phyloP scores from a whole-genome alignment of 2,113 vertebrate species.

The Microtus montanus region DNA sequence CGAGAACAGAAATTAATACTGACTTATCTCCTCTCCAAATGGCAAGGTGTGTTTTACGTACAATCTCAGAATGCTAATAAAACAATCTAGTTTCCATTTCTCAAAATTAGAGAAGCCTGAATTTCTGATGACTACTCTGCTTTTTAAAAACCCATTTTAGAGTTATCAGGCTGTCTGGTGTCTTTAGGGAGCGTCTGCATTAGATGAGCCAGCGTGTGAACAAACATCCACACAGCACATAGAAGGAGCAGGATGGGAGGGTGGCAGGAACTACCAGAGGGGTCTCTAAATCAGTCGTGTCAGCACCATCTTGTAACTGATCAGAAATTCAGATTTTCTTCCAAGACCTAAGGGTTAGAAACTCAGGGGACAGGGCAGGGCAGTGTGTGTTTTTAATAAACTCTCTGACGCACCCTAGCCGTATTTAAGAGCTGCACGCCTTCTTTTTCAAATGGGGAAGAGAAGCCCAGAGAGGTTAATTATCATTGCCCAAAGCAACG shows the following conservation, averaged over 20 bases:
- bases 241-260: not conserved
- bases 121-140: constrained; percentile 61
- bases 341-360: not conserved
- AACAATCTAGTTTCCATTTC: constrained; percentile 66
- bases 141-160: constrained; percentile 56
- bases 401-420: not conserved
- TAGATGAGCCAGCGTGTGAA: not conserved
- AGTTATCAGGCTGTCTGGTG: constrained; percentile 18
- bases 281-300: not conserved
- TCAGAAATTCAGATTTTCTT: not conserved
- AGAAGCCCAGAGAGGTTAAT: not conserved
- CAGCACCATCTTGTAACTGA: not conserved
- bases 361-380: not conserved
- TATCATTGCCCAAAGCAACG: not conserved
- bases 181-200: constrained; percentile 36
- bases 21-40: constrained; percentile 69
- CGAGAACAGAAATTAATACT: constrained; percentile 76
- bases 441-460: not conserved
- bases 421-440: not conserved
- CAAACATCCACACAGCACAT: not conserved
- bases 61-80: constrained; percentile 71
- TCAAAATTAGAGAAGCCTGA: constrained; percentile 60
- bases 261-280: not conserved
- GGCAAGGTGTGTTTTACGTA: constrained; percentile 61
- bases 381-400: constrained; percentile 32